These are phyloP conservation scores for Lindbergichthys nudifrons DNA, from an alignment of 2,797 vertebrate genomes.

Conservation along the genomic window DNA sequence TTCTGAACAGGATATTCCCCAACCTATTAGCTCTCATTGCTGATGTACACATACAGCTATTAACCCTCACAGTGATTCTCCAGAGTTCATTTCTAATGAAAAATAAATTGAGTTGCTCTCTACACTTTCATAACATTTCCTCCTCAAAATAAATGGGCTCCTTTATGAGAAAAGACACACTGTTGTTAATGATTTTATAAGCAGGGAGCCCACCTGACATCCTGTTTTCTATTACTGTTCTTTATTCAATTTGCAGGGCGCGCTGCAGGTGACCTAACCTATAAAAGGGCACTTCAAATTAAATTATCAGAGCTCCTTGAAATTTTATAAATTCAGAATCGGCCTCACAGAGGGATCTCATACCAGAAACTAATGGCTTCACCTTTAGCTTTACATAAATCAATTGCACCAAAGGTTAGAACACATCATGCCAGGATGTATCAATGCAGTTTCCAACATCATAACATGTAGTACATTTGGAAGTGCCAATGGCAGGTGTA, in stretches of 20 bases:
- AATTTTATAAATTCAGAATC: slow-evolving; percentile 89
- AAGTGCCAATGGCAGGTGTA: slow-evolving; percentile 57
- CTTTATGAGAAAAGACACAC: slow-evolving; percentile 89
- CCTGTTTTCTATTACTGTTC: slow-evolving; percentile 87
- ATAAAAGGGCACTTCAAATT: slow-evolving; percentile 90
- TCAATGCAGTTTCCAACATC: slow-evolving; percentile 77
- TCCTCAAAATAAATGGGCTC: slow-evolving; percentile 84
- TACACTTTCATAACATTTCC: slow-evolving; percentile 85
- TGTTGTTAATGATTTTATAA: slow-evolving; percentile 90
- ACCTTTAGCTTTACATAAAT: slow-evolving; percentile 86
- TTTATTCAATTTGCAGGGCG: slow-evolving; percentile 90
- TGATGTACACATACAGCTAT: slow-evolving; percentile 72
- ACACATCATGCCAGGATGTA: slow-evolving; percentile 77
- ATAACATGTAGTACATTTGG: slow-evolving; percentile 61
- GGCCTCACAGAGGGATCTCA: slow-evolving; percentile 78
- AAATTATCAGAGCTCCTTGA: slow-evolving; percentile 87
- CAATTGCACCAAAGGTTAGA: slow-evolving; percentile 84
- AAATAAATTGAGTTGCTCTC: slow-evolving; percentile 84
- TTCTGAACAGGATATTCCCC: slow-evolving; percentile 37
- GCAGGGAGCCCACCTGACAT: slow-evolving; percentile 85
- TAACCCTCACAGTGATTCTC: slow-evolving; percentile 77
- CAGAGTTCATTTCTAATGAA: slow-evolving; percentile 82
- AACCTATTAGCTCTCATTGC: slow-evolving; percentile 66
- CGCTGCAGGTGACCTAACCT: slow-evolving; percentile 89
- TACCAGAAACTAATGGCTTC: slow-evolving; percentile 82